Percentiles rank a stretch among this genome's conserved stretches.
These are phyloP conservation scores for Pyrrhosoma nymphula DNA, from an alignment of 2,888 invertebrate genomes.

Conservation along the genomic window DNA sequence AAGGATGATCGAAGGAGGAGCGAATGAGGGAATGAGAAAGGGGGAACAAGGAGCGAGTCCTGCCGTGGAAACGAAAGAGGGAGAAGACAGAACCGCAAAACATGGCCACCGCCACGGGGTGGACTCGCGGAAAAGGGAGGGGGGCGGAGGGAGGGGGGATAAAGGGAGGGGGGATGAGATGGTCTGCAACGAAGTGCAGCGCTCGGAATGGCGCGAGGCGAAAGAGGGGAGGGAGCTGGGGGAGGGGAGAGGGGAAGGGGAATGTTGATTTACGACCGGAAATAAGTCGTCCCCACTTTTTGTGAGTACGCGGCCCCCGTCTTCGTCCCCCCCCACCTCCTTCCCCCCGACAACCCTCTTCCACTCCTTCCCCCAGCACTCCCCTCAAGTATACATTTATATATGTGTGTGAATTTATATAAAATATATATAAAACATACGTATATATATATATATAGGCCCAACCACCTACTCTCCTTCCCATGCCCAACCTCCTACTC, in stretches of 20 bases:
- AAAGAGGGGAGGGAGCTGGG: background rate
- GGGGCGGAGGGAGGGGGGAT: background rate
- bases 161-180: background rate
- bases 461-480: background rate
- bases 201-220: slow-evolving; percentile 19
- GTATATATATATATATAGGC: background rate
- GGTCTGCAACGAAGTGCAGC: slow-evolving; percentile 65
- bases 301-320: slow-evolving; percentile 59
- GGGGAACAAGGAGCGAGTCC: background rate
- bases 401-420: background rate
- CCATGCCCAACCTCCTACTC: too few species aligned
- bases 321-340: background rate
- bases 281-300: slow-evolving; percentile 67
- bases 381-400: background rate
- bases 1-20: background rate
- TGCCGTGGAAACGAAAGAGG: background rate
- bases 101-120: slow-evolving; percentile 45
- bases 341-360: background rate
- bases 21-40: background rate
- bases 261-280: slow-evolving; percentile 67
- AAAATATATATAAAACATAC: background rate
- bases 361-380: background rate
- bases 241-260: background rate
- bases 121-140: slow-evolving; percentile 31
- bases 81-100: slow-evolving; percentile 64